These are phyloP conservation scores for Chitala chitala DNA, from an alignment of 2,113 vertebrate genomes.

Conservation along the genomic window DNA sequence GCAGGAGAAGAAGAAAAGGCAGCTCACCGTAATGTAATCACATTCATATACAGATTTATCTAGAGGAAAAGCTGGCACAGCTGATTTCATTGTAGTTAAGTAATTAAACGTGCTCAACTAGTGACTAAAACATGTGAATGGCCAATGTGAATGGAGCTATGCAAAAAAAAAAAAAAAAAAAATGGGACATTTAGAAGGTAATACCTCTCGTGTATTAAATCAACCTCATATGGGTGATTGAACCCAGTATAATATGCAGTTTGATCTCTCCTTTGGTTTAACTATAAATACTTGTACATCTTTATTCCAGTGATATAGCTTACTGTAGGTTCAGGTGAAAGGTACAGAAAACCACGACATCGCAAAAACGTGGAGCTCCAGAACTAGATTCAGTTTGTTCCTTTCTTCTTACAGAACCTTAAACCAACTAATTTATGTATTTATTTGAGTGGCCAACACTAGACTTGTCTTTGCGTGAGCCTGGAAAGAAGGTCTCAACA, in stretches of 20 bases:
- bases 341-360: background rate
- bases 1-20: too few species aligned
- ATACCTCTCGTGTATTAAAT: background rate
- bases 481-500: background rate
- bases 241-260: background rate
- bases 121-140: too few species aligned
- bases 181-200: background rate
- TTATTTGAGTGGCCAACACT: background rate
- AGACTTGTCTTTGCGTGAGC: background rate
- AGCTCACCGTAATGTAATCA: too few species aligned
- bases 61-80: too few species aligned
- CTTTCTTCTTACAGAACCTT: too few species aligned
- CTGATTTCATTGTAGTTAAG: too few species aligned
- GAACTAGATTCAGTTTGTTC: too few species aligned
- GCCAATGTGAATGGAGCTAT: too few species aligned
- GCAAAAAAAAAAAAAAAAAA: background rate
- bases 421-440: background rate
- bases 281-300: background rate
- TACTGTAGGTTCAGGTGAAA: too few species aligned
- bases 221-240: background rate
- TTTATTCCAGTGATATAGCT: background rate
- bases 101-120: too few species aligned
- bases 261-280: background rate
- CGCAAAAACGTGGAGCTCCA: too few species aligned
- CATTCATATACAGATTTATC: too few species aligned